Evolutionary conservation across 2,797 vertebrate genomes (phyloP), one percentile per base, ranked within the genome.

Genomic region (Hemibagrus guttatus): DNA sequence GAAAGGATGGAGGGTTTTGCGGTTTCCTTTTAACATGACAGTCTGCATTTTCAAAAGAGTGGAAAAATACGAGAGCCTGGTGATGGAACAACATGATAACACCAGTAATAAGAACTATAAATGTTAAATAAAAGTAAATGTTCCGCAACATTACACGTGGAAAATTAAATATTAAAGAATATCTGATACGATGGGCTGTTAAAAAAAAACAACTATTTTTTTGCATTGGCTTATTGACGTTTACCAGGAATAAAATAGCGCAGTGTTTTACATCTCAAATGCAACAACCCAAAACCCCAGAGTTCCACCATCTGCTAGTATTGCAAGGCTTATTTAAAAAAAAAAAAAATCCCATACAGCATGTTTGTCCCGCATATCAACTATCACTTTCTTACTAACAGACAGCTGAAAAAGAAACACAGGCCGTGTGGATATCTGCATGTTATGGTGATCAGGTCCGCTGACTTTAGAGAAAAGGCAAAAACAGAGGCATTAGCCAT

Each of bases 401-500:
- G 16, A 49, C 12, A n/a, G 23, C 46, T 39, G 31, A 39, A 74
- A 26, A 74, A 39, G 71, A 16, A 49, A 28, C 26, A 9, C 42
- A 74, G 23, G 66, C 61, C 69, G 84, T 69, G 31, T 59, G 42
- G 59, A 84, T 56, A 58, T 31, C 17, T 35, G 46, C 49, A n/a
- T 54, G 80, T 3, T 2, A 82, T 80, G 72, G 83, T 81, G 42
- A 84, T 87, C 63, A 26, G 35, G 69, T 81, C 69, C 52, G 83
- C 74, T 61, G 26, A 52, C 64, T 59, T 69, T 68, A 68, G 61
- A 58, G 85, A 88, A 90, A 76, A 61, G n/a, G 35, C 72, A 31
- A 16, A n/a, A 79, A 74, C 64, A 79, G 89, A 84, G 74, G 89
- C 85, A 83, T 90, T 91, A 92, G 90, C 87, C 89, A 94, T 91